Conservation (phyloP, 2,888 invertebrate species). For the Drymonia ruficornis region DNA sequence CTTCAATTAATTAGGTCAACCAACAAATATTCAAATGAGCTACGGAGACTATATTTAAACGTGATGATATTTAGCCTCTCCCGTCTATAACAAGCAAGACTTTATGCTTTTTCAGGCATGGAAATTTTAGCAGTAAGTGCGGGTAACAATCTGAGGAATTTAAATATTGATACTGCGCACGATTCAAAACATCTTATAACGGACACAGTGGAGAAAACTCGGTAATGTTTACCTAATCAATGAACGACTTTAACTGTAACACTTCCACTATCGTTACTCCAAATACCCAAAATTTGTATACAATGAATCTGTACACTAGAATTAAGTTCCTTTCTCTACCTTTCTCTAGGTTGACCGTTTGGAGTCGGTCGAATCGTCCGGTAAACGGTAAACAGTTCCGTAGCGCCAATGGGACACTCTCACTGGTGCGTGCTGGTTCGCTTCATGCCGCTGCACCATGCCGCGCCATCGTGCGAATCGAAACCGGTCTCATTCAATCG, state of each 20-base stretch:
- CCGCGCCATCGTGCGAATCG: conserved; percentile 18
- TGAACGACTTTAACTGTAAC: too few relatives aligned
- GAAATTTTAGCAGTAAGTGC: too few relatives aligned
- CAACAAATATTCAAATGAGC: not conserved
- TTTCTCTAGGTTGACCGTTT: not conserved
- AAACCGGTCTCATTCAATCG: conserved; percentile 14
- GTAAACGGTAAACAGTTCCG: not conserved
- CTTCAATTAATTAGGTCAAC: not conserved
- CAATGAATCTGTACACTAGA: not conserved
- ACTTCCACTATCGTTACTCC: not conserved
- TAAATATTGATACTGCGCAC: too few relatives aligned
- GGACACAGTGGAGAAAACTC: too few relatives aligned
- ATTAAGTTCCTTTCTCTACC: not conserved
- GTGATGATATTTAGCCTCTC: too few relatives aligned
- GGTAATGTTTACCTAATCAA: too few relatives aligned
- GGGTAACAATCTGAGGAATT: too few relatives aligned
- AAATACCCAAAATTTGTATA: not conserved
- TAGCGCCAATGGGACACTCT: conserved; percentile 11
- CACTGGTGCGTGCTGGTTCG: conserved; percentile 17
- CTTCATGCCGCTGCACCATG: not conserved
- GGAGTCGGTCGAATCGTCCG: too few relatives aligned
- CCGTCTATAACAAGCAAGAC: too few relatives aligned
- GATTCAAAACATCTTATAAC: too few relatives aligned
- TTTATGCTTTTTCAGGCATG: too few relatives aligned
- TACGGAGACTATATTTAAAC: too few relatives aligned